Conservation (phyloP, 2,888 invertebrate species). For the Drosophila birchii region DNA sequence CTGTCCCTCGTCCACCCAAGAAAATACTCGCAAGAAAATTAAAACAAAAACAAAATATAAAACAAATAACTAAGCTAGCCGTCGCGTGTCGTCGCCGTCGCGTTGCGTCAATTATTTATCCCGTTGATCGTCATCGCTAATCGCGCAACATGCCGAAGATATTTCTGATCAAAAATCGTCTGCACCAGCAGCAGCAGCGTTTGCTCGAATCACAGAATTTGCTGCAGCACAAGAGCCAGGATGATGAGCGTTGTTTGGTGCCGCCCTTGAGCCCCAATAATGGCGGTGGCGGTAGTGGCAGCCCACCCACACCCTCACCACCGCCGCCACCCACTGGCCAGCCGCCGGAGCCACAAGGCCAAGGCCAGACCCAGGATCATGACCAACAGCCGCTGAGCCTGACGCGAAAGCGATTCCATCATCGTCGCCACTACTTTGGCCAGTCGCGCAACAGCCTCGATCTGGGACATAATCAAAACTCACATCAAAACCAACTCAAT, state of each 20-base stretch:
- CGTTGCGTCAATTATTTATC: not conserved
- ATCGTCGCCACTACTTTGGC: slow-evolving; percentile 83
- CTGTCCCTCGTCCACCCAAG: slow-evolving; percentile 26
- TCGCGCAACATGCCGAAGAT: slow-evolving; percentile 92
- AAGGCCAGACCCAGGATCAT: slow-evolving; percentile 51
- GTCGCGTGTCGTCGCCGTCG: slow-evolving; percentile 31
- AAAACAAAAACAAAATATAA: not conserved
- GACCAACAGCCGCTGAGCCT: slow-evolving; percentile 72
- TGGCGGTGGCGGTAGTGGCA: slow-evolving; percentile 6
- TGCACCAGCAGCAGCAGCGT: slow-evolving; percentile 95
- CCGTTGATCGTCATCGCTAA: slow-evolving; percentile 15
- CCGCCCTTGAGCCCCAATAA: slow-evolving; percentile 86
- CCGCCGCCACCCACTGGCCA: slow-evolving; percentile 41
- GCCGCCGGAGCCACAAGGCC: slow-evolving; percentile 33
- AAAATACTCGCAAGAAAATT: slow-evolving; percentile 3
- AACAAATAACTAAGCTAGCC: slow-evolving; percentile 11
- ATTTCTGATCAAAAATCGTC: slow-evolving; percentile 94
- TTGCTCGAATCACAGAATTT: slow-evolving; percentile 94
- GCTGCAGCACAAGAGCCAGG: slow-evolving; percentile 87
- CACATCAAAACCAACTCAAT: slow-evolving; percentile 13
- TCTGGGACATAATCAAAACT: slow-evolving; percentile 23
- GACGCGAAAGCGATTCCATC: slow-evolving; percentile 85
- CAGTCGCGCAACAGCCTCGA: slow-evolving; percentile 73
- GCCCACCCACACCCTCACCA: slow-evolving; percentile 55
- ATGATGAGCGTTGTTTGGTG: slow-evolving; percentile 86